These are phyloP conservation scores for Crenuchus spilurus DNA, from an alignment of 2,797 vertebrate genomes.

Conservation along the genomic window DNA sequence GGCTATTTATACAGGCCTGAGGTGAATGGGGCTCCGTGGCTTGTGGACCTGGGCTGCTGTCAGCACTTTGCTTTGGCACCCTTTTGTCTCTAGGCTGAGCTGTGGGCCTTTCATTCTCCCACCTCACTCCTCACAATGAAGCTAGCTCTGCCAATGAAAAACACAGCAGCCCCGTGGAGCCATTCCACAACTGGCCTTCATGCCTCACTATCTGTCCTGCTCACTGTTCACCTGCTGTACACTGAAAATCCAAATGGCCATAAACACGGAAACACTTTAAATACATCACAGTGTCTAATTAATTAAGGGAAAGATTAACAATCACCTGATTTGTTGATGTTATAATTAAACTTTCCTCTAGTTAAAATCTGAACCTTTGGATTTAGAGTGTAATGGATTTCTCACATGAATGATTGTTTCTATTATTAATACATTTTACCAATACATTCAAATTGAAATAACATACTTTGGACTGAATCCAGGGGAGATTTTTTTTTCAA, in stretches of 20 bases:
- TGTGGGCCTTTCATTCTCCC: slow-evolving; percentile 57
- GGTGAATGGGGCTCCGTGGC: slow-evolving; percentile 59
- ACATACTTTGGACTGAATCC: too few relatives aligned
- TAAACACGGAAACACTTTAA: too few relatives aligned
- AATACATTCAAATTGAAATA: too few relatives aligned
- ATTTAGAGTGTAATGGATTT: too few relatives aligned
- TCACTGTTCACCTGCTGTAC: slow-evolving; percentile 6
- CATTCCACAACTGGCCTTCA: neutral
- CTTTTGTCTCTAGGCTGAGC: slow-evolving; percentile 84
- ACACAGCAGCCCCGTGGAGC: neutral
- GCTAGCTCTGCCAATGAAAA: slow-evolving; percentile 21
- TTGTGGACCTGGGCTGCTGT: slow-evolving; percentile 74
- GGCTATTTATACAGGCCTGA: slow-evolving; percentile 84
- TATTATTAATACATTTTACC: neutral
- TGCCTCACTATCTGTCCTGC: neutral
- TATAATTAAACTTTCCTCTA: too few relatives aligned
- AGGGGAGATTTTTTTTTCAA: too few relatives aligned
- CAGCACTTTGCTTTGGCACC: slow-evolving; percentile 90
- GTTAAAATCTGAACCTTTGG: too few relatives aligned
- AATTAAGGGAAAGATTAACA: too few relatives aligned
- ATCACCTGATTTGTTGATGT: too few relatives aligned
- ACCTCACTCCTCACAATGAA: slow-evolving; percentile 35
- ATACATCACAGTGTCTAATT: too few relatives aligned
- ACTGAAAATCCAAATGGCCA: too few relatives aligned
- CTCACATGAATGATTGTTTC: too few relatives aligned